Conservation (phyloP, 2,888 invertebrate genomes). For the Drosophila phalerata region DNA sequence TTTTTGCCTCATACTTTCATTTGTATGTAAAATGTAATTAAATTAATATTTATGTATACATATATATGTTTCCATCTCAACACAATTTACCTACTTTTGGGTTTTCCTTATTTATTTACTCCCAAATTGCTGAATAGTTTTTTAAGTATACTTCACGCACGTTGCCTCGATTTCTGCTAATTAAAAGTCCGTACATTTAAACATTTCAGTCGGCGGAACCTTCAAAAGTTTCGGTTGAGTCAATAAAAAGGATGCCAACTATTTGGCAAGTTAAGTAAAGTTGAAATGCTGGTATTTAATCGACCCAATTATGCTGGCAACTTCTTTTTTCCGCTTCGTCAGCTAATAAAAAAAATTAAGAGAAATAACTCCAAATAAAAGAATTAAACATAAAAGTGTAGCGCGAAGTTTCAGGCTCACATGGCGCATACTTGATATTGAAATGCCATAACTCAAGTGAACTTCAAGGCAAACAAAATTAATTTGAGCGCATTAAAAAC, state of each 20-base stretch:
- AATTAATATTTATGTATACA: background rate
- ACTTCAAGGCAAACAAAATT: constrained; percentile 67
- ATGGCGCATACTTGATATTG: constrained; percentile 62
- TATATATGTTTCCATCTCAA: too few relatives aligned
- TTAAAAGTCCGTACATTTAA: constrained; percentile 43
- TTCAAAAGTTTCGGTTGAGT: constrained; percentile 47
- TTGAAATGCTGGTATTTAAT: constrained; percentile 64
- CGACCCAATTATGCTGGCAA: constrained; percentile 72
- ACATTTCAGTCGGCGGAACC: constrained; percentile 10
- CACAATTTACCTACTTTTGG: background rate
- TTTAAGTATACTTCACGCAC: background rate
- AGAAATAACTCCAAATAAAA: background rate
- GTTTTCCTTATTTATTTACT: background rate
- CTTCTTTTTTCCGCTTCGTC: constrained; percentile 47
- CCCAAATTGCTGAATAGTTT: background rate
- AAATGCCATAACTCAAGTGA: constrained; percentile 70
- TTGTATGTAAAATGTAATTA: too few relatives aligned
- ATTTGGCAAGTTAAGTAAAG: constrained; percentile 64
- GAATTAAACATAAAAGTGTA: constrained; percentile 39
- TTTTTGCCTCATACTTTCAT: too few relatives aligned
- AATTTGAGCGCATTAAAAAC: constrained; percentile 71
- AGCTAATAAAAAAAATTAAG: constrained; percentile 57
- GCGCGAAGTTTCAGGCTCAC: constrained; percentile 48
- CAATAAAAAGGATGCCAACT: constrained; percentile 70
- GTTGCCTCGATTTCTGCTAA: constrained; percentile 27